Percentiles rank a stretch among this genome's conserved stretches.
Conservation (phyloP, 2,113 vertebrate genomes). For the Sapajus apella region DNA sequence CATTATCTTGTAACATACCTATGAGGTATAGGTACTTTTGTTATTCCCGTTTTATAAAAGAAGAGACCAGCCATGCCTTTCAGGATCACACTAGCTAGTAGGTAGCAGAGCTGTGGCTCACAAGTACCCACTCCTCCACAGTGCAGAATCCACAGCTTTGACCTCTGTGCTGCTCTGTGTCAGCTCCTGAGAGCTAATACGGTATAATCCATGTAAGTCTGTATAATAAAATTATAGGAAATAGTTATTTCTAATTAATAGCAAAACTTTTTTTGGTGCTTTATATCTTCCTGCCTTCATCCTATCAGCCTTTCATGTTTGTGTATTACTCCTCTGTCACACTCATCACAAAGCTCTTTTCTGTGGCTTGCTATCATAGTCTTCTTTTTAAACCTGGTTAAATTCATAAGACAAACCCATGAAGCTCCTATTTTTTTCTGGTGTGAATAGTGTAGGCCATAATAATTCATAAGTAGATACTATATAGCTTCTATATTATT, state of each 20-base stretch:
- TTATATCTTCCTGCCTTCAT: background rate
- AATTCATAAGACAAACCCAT: background rate
- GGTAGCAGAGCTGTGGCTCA: background rate
- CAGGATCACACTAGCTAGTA: background rate
- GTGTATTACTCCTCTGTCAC: background rate
- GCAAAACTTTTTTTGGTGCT: background rate
- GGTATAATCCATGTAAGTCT: background rate
- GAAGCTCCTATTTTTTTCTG: background rate
- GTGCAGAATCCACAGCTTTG: background rate
- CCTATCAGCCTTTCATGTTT: background rate
- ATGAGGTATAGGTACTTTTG: background rate
- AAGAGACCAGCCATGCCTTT: background rate
- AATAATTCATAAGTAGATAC: background rate
- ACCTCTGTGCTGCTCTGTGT: background rate
- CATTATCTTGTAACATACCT: background rate
- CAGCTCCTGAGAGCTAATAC: background rate
- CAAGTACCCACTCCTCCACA: background rate
- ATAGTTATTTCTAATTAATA: background rate
- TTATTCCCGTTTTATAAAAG: conserved; percentile 11
- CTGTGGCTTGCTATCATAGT: background rate
- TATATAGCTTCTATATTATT: background rate
- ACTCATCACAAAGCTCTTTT: background rate
- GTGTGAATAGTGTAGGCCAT: background rate
- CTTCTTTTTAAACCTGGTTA: conserved; percentile 1
- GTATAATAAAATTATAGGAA: background rate